phyloP scores from a whole-genome alignment of 2,113 vertebrate genomes.

The Dipodomys ordii region DNA sequence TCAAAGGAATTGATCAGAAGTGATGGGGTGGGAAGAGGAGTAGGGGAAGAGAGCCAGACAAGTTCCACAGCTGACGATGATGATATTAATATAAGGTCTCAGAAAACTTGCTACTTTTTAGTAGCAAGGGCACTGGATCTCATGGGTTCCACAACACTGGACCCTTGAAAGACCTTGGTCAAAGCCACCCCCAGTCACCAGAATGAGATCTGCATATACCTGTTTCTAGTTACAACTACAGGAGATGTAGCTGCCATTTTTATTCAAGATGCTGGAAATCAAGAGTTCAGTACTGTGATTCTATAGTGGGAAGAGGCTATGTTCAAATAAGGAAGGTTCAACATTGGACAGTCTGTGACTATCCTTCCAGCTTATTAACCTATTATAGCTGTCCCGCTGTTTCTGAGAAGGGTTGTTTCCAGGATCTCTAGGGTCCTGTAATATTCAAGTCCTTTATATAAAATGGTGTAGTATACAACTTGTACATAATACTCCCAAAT shows the following conservation, averaged over 20 bases:
- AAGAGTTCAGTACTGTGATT: not conserved
- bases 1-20: slow-evolving; percentile 14
- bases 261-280: not conserved
- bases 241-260: not conserved
- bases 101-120: not conserved
- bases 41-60: not conserved
- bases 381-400: not conserved
- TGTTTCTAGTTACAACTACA: not conserved
- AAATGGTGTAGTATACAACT: not conserved
- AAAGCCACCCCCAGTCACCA: not conserved
- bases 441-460: not conserved
- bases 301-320: not conserved
- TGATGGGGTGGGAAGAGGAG: too few relatives aligned
- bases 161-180: not conserved
- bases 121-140: not conserved
- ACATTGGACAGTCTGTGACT: not conserved
- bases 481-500: not conserved
- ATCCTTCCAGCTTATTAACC: not conserved
- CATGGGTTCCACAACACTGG: not conserved
- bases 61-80: not conserved
- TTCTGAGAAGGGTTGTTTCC: not conserved
- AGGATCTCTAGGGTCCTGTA: not conserved
- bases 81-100: not conserved
- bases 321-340: not conserved
- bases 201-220: not conserved